Percentiles rank a stretch among this genome's conserved stretches.
Evolutionary conservation across 2,888 invertebrate genomes (phyloP).

Genomic region (Notodonta dromedarius): DNA sequence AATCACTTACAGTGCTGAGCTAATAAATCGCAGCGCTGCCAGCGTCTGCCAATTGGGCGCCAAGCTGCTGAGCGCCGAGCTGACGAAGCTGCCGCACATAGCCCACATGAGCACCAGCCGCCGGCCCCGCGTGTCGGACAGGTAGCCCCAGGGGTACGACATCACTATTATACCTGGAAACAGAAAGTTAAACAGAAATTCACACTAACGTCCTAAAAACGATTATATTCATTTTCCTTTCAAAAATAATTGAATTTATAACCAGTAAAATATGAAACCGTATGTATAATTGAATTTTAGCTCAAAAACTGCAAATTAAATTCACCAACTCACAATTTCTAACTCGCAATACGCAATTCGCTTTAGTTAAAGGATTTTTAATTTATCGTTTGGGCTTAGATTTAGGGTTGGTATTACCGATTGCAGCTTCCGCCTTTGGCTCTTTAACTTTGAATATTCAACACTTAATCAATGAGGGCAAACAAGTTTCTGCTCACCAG

Average conservation of each 20-base stretch:
- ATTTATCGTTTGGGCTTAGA: neutral
- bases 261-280: too few relatives aligned
- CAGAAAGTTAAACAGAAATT: neutral
- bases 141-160: conserved; percentile 76
- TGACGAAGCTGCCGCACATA: conserved; percentile 67
- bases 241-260: too few relatives aligned
- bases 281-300: too few relatives aligned
- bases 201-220: too few relatives aligned
- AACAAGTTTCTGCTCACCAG: too few relatives aligned
- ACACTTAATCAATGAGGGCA: too few relatives aligned
- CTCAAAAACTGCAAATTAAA: too few relatives aligned
- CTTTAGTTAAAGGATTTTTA: too few relatives aligned
- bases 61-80: conserved; percentile 64
- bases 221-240: too few relatives aligned
- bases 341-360: too few relatives aligned
- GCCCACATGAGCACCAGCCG: conserved; percentile 68
- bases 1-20: conserved; percentile 69
- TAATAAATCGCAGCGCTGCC: conserved; percentile 65
- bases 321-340: too few relatives aligned
- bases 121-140: conserved; percentile 71
- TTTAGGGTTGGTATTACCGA: neutral
- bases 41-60: conserved; percentile 71
- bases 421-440: neutral
- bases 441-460: neutral
- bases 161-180: conserved; percentile 69